Base-by-base conservation (phyloP, 2,888 invertebrate genomes). In the Thereva nobilitata region DNA sequence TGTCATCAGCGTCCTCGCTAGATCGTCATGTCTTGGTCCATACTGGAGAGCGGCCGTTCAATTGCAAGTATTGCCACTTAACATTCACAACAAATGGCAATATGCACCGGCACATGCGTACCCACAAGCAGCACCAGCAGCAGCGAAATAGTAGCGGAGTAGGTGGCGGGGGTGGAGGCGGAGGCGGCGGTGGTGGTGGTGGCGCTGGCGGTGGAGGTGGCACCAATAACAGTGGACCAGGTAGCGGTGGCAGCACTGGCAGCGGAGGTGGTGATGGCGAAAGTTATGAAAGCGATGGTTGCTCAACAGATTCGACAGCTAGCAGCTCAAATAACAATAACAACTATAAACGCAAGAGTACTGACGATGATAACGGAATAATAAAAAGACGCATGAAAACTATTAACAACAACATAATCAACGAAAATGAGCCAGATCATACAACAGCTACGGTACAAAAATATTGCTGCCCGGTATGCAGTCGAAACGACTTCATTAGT, bases 11-110 rank as follows among this genome's bases (percentile, higher is more conserved):
- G 73, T 90, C 89, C 71, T 91, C 91, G 53, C 80, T 92, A 72
- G 92, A 92, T 76, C 84, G 91, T 38, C 92, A 93, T 81, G 88
- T 90, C 74, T 81, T 92, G 66, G 89, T 91, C 3, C 92, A 92
- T 78, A 89, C 90, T 45, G 91, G 90, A 10, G 91, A 92, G 75
- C 84, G 91, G 7, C 91, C 92, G 3, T 92, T 92, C 80, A 87
- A 87, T 74, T 93, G 92, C 79, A 87, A 86, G 75, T 84, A 87
- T 73, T 93, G 92, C 79, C 86, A 88, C 66, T 87, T 91, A 80
- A 88, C 91, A 47, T 93, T 93, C 80, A 91, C 91, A 42, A 92
- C 92, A 9, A 92, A 92, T 78, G 92, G 91, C 37, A 92, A 91
- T 79, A 91, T 93, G 91, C 91, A 91, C 76, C 83, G 92, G 45